phyloP scores from a whole-genome alignment of 2,797 vertebrate genomes.

The Selene dorsalis region DNA sequence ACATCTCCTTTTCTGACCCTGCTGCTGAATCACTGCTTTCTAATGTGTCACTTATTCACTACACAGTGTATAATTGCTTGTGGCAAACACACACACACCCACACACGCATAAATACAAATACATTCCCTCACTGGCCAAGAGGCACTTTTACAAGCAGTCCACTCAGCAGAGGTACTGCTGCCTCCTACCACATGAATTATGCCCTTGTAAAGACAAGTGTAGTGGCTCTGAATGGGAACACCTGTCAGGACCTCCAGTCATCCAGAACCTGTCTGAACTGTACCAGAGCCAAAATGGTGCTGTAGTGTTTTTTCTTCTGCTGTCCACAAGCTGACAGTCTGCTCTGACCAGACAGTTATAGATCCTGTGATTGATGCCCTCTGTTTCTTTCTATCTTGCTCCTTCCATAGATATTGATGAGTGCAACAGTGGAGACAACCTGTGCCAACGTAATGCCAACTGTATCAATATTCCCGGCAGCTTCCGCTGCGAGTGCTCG shows the following conservation, averaged over 20 bases:
- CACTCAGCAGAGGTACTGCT: conserved; percentile 48
- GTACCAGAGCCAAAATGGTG: conserved; percentile 49
- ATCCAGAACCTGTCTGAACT: conserved; percentile 46
- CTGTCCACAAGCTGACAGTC: conserved; percentile 40
- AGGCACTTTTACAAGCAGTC: conserved; percentile 47
- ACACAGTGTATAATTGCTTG: background rate
- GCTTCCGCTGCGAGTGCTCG: conserved; percentile 92
- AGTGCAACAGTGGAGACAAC: conserved; percentile 91
- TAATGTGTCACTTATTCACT: background rate
- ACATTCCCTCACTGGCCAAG: conserved; percentile 8
- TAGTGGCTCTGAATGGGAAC: conserved; percentile 41
- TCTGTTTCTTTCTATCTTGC: conserved; percentile 40
- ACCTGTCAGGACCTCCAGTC: conserved; percentile 56
- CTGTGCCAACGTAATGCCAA: conserved; percentile 92
- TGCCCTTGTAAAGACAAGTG: conserved; percentile 57
- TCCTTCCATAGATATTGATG: conserved; percentile 89
- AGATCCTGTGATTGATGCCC: conserved; percentile 65
- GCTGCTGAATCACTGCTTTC: conserved; percentile 1
- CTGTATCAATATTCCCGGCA: conserved; percentile 94
- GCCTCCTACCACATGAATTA: conserved; percentile 49
- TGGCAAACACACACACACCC: background rate
- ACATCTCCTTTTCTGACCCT: conserved; percentile 1
- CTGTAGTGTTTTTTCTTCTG: conserved; percentile 44
- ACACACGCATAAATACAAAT: background rate
- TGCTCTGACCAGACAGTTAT: conserved; percentile 58